These are phyloP conservation scores for Chaetophractus vellerosus DNA, from an alignment of 2,797 vertebrate species.

Conservation along the genomic window DNA sequence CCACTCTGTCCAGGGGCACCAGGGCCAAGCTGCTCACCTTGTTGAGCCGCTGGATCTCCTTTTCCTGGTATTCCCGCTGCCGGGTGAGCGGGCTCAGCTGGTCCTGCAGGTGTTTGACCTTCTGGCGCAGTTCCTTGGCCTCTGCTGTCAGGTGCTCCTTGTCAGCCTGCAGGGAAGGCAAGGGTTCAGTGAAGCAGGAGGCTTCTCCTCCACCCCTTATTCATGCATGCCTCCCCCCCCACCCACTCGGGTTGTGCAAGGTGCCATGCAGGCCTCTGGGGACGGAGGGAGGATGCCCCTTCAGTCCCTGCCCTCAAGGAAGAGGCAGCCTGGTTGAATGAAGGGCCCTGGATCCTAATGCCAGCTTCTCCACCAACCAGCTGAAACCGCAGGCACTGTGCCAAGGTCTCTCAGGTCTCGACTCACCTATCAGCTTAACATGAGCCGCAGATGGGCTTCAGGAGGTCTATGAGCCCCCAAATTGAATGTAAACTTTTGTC, in stretches of 20 bases:
- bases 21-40: constrained; percentile 89
- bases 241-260: fast-evolving
- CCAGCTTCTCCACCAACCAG: neutral
- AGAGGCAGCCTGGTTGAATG: neutral
- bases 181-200: neutral
- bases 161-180: constrained; percentile 91
- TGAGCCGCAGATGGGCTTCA: neutral
- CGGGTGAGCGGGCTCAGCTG: constrained; percentile 96
- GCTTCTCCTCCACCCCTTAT: neutral
- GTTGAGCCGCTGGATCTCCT: constrained; percentile 98
- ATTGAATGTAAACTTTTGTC: neutral
- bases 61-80: constrained; percentile 98
- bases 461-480: neutral
- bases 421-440: neutral
- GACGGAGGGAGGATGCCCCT: neutral
- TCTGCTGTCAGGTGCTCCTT: constrained; percentile 95
- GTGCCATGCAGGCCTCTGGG: fast-evolving
- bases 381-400: neutral
- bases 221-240: neutral
- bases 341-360: neutral
- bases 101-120: constrained; percentile 96
- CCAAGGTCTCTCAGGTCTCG: neutral
- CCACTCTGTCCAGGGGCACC: neutral
- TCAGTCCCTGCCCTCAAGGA: neutral
- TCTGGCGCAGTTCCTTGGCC: constrained; percentile 96